Base-by-base conservation (phyloP, 2,113 vertebrate species). In the Capreolus pygargus region DNA sequence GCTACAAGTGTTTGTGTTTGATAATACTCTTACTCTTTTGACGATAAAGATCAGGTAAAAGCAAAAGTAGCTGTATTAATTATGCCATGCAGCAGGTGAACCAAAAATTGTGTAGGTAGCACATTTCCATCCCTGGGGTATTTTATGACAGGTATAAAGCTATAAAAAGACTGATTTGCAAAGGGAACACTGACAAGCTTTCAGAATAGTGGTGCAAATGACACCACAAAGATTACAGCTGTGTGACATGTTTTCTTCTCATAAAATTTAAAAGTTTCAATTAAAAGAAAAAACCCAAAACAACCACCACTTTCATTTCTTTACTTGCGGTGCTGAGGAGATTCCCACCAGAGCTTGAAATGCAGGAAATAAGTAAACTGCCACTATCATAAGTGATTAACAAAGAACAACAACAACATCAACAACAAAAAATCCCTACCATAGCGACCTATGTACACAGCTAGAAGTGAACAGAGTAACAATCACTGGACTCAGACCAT, bases 241-340 rank as follows among this genome's bases (percentile, higher is more conserved):
- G 0, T 28, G 16, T 61, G 86, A 82, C 60, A 83, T 36, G 50
- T 89, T 93, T 95, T 93, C 91, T 81, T 94, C 54, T 91, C 64
- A 43, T 39, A 88, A 86, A 83, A 96, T 96, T 90, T 95, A 93
- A 94, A 94, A 52, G 78, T 87, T 89, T 95, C 91, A 82, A 88
- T 94, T 92, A 45, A 64, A 90, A 96, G n/a, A 10, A 97, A 33
- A 58, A 15, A 54, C 12, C 7, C 30, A 78, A 83, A 54, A 11
- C 55, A 88, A 70, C 5, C 21, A 4, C 3, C 27, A 89, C 55
- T 52, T 86, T 93, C 43, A 33, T 81, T 82, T 90, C 30, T 83
- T 91, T 70, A 70, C 57, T 89, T 87, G 81, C 39, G 88, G 1
- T 83, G 4, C 47, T 43, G n/a, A 87, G 54, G 60, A 86, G 93